These are phyloP conservation scores for Drosophila colorata DNA, from an alignment of 2,888 invertebrate genomes.

Conservation along the genomic window DNA sequence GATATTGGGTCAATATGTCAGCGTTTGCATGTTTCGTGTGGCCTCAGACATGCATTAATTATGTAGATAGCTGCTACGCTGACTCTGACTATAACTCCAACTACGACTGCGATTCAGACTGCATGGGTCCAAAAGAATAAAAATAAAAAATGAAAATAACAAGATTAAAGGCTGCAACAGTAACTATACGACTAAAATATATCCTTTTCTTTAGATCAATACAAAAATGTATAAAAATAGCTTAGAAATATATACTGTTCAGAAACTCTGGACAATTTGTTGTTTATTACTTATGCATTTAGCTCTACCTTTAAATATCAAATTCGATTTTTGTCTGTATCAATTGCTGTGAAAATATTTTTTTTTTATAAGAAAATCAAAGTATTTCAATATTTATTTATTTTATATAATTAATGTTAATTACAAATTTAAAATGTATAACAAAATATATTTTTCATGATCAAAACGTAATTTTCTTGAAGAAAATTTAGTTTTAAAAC, in stretches of 20 bases:
- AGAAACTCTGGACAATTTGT: too few relatives aligned
- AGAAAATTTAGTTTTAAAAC: too few relatives aligned
- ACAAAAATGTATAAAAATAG: neutral
- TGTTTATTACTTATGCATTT: too few relatives aligned
- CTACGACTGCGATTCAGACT: slow-evolving; percentile 30
- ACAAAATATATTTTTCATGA: too few relatives aligned
- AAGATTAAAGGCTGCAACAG: slow-evolving; percentile 1
- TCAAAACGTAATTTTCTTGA: neutral
- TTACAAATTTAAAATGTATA: neutral
- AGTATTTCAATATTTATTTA: too few relatives aligned
- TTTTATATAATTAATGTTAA: neutral
- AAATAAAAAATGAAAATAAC: slow-evolving; percentile 19
- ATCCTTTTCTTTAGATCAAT: neutral
- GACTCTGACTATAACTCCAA: slow-evolving; percentile 28
- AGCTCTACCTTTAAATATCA: too few relatives aligned
- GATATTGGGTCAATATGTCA: slow-evolving; percentile 81
- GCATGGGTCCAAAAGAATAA: slow-evolving; percentile 34
- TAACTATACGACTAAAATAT: neutral
- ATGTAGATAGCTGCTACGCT: slow-evolving; percentile 64
- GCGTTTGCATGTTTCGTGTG: slow-evolving; percentile 80
- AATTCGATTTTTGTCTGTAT: too few relatives aligned
- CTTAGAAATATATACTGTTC: neutral
- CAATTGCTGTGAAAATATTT: too few relatives aligned
- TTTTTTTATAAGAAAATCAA: too few relatives aligned
- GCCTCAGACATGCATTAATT: slow-evolving; percentile 78